Conservation (phyloP, 2,888 invertebrate genomes). For the Eilema griseolum region DNA sequence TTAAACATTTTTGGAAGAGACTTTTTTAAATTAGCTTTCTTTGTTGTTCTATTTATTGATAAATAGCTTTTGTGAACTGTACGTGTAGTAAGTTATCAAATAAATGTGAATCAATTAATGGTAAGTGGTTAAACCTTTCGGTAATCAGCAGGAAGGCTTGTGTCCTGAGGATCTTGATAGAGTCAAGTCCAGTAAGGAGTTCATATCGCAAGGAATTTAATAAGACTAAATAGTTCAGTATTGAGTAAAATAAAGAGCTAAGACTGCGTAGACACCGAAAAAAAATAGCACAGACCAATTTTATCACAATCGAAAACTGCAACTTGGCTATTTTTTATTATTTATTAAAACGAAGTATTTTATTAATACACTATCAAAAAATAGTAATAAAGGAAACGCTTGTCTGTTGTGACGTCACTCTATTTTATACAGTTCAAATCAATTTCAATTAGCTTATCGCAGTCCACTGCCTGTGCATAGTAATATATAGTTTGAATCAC, state of each 20-base stretch:
- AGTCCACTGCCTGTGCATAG: too few species aligned
- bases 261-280: neutral
- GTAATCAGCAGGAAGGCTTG: too few species aligned
- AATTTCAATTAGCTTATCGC: too few species aligned
- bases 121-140: neutral
- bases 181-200: too few species aligned
- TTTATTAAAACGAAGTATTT: neutral
- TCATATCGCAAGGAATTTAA: too few species aligned
- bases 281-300: neutral
- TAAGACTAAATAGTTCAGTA: too few species aligned
- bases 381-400: neutral
- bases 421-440: too few species aligned
- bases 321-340: neutral
- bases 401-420: neutral
- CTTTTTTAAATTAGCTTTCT: conserved; percentile 6
- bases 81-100: too few species aligned
- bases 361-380: neutral
- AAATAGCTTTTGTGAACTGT: neutral
- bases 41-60: conserved; percentile 5
- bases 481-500: too few species aligned
- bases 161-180: too few species aligned
- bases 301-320: neutral
- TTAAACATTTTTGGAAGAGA: conserved; percentile 6
- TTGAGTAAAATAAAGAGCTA: too few species aligned
- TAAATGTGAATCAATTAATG: neutral